A percentile compares a stretch with the other conserved stretches of the same genome.
These are phyloP conservation scores for Glandiceps talaboti DNA, from an alignment of 53 echinoderm and acorn worm species.

Conservation along the genomic window DNA sequence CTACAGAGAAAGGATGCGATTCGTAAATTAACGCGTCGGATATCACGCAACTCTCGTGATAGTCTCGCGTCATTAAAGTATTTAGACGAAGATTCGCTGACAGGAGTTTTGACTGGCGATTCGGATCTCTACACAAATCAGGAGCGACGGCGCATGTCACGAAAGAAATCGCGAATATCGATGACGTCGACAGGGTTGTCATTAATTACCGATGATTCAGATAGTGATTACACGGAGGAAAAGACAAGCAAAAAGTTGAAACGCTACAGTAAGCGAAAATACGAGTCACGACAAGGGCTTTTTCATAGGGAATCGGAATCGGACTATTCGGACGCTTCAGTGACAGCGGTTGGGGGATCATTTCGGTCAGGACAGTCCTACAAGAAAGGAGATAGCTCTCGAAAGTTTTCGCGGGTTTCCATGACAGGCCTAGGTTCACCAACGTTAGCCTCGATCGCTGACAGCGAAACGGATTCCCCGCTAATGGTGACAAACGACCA, in stretches of 20 bases:
- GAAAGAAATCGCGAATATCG: not conserved
- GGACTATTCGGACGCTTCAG: not conserved
- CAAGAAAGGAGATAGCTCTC: not conserved
- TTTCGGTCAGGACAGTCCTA: not conserved
- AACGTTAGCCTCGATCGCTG: not conserved
- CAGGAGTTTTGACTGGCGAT: not conserved
- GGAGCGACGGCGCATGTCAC: not conserved
- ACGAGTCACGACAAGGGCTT: not conserved
- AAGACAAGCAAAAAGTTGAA: not conserved
- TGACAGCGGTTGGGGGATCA: not conserved
- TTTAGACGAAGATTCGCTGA: not conserved
- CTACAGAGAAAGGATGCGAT: not conserved
- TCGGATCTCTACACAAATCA: not conserved
- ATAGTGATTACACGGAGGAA: not conserved
- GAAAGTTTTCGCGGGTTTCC: not conserved
- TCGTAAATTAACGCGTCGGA: not conserved
- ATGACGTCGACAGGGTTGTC: not conserved
- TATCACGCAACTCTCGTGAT: not conserved
- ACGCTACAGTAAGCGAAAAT: not conserved
- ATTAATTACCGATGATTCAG: not conserved
- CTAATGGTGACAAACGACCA: too few relatives aligned
- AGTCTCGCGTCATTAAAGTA: not conserved
- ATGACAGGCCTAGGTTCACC: not conserved
- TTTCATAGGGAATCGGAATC: not conserved
- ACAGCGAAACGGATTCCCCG: not conserved